Conservation (phyloP, 2,888 invertebrate species). For the Plebejus melissa region DNA sequence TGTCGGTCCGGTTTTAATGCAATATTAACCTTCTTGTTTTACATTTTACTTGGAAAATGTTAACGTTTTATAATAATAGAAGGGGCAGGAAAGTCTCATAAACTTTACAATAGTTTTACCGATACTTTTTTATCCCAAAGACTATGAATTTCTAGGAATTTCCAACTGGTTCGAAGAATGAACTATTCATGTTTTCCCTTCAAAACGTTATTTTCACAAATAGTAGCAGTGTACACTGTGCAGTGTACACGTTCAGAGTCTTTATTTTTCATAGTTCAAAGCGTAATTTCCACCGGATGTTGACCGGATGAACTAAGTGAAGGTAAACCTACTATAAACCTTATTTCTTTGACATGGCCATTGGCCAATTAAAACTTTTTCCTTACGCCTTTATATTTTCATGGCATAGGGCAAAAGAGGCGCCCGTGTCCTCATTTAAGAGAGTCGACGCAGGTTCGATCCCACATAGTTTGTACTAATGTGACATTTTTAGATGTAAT, state of each 20-base stretch:
- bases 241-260: not conserved
- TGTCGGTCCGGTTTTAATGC: not conserved
- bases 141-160: no score
- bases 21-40: not conserved
- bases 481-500: no score
- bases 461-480: no score
- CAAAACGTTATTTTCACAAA: no score
- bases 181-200: no score
- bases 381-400: no score
- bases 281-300: not conserved
- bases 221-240: no score
- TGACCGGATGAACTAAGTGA: not conserved
- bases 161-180: no score
- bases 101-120: not conserved
- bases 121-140: not conserved
- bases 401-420: no score
- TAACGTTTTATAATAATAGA: not conserved
- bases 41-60: not conserved
- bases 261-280: no score
- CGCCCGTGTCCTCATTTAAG: no score
- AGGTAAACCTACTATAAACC: not conserved
- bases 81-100: not conserved
- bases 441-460: no score
- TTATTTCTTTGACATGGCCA: not conserved
- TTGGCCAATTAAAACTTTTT: not conserved